A percentile compares a stretch with the other conserved stretches of the same genome.
These are phyloP conservation scores for Nematopogon swammerdamellus DNA, from an alignment of 2,888 invertebrate genomes.

Conservation along the genomic window DNA sequence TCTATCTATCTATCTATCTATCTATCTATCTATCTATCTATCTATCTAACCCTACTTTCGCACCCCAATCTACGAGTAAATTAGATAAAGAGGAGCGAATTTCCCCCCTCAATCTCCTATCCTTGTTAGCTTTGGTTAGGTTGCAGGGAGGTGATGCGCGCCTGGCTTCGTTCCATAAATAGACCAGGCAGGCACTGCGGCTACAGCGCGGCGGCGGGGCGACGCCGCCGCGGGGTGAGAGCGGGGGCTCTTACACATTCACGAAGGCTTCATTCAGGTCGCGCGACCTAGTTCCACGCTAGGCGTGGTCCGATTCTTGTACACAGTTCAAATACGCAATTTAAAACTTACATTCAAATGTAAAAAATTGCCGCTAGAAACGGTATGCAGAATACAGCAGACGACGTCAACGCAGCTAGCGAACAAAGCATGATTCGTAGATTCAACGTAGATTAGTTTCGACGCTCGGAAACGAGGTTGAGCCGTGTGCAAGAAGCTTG, in stretches of 20 bases:
- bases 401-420: background rate
- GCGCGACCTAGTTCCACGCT: background rate
- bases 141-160: no score
- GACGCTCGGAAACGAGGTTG: no score
- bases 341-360: background rate
- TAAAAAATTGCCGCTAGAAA: no score
- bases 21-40: no score
- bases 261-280: slow-evolving; percentile 22
- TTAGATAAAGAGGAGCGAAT: no score
- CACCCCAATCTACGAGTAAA: no score
- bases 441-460: no score
- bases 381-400: no score
- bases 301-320: background rate
- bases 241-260: slow-evolving; percentile 80
- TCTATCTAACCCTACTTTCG: no score
- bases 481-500: background rate
- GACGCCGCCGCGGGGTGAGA: slow-evolving; percentile 89
- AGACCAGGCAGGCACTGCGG: slow-evolving; percentile 73
- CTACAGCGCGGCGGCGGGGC: slow-evolving; percentile 88
- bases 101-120: no score
- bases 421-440: background rate
- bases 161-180: background rate
- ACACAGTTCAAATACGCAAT: slow-evolving; percentile 1
- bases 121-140: no score
- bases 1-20: no score